Evolutionary conservation across 2,797 vertebrate species (phyloP), one percentile per base, ranked within the genome.

Genomic region (Gadopsis marmoratus): DNA sequence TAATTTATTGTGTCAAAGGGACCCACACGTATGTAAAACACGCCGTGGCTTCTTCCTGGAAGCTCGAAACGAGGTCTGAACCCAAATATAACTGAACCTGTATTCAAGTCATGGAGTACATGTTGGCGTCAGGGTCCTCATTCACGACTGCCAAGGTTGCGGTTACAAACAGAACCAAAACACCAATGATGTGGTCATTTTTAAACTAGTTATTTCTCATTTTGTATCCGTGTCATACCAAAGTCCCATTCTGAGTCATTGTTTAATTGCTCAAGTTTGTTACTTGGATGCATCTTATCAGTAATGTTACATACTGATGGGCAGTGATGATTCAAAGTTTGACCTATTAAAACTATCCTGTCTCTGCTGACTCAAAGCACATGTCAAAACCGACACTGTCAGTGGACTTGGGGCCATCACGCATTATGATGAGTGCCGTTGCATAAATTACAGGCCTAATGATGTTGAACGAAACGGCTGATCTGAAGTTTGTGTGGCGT

Each of bases 271-370:
- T 71, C 10, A 21, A 21, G n/a, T 26, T 51, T 31, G 4, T 56
- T 35, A 21, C 1, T 17, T 31, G 12, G 23, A 41, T 70, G 2
- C 14, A 45, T 79, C 45, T 86, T 86, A 84, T 84, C 71, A 82
- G 11, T 16, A 23, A 4, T 1, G 21, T 76, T 41, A 31, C 35
- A 67, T 47, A 41, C 19, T 66, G 12, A 74, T 74, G 39, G 4
- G 23, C 23, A 55, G 19, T 14, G 53, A 54, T 0, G 17, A 71
- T 66, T 53, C 60, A 1, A 79, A 58, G 63, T 63, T 47, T 66
- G 74, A 74, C 29, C 48, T 23, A 2, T 33, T 39, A 10, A 76
- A 84, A 67, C 43, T n/a, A 41, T 59, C 17, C 3, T 59, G 37
- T 69, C 41, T 41, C 26, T 14, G 21, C 59, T 21, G 41, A 47